Base-by-base conservation (phyloP, 1,140 invertebrate species). In the Sminthurides bifidus region DNA sequence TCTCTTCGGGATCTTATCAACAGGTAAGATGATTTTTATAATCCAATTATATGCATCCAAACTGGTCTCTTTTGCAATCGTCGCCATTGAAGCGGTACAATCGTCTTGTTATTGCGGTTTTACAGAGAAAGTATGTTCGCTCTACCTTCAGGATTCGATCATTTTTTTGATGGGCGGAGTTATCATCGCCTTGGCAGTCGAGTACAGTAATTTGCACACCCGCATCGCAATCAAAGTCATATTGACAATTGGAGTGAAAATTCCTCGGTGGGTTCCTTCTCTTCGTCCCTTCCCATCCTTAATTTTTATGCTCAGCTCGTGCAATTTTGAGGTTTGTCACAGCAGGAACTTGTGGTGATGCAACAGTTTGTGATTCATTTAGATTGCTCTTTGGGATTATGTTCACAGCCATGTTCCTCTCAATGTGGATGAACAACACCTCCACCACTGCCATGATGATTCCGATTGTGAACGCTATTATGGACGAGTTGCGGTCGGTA, bases 171-270 rank as follows among this genome's bases (percentile, higher is more conserved):
- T 86, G 68, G 83, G 82, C 12, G 82, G 83, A 17, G 69, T 93
- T 52, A 79, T 92, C 63, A 81, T 92, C 29, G 91, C 90, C 1
- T 77, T 88, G 6, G 85, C 87, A 0, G 82, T 92, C 4, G 87
- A 93, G 72, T 81, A 88, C 64, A 84, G 82, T 53, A 82, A 85
- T 67, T 70, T 93, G 5, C 89, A 93, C 60, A 81, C 85, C 65
- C 75, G 90, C 55, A 80, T 93, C 3, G 89, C 90, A 0, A 69
- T 94, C 21, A 77, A 78, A 60, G 84, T 87, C 4, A 81, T 92
- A 37, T 79, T 82, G 54, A 70, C 81, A 5, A 81, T 91, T 31
- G 90, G 90, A 38, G 60, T 60, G 1, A 54, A 60, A 46, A 59
- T 65, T 43, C 37, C 63, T 12, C 56, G 58, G 63, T 65, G n/a